These are phyloP conservation scores for Drosophila bocki DNA, from an alignment of 1,140 invertebrate genomes.

Conservation along the genomic window DNA sequence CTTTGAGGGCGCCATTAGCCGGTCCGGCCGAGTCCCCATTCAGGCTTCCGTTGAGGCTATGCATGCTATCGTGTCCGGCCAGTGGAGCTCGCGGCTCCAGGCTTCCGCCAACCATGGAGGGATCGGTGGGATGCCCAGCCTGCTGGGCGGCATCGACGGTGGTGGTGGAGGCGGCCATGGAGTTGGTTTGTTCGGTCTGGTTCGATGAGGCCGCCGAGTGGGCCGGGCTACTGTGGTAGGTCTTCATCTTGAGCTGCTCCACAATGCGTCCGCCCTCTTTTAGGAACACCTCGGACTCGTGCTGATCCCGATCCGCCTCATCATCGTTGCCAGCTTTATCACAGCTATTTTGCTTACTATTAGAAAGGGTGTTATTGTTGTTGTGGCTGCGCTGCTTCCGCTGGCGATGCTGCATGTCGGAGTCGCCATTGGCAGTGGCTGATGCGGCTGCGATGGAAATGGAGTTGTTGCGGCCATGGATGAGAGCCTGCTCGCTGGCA, in stretches of 20 bases:
- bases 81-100: constrained; percentile 59
- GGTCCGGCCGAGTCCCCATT: constrained; percentile 44
- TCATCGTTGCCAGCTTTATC: constrained; percentile 74
- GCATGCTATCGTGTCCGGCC: constrained; percentile 69
- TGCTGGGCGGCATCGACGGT: constrained; percentile 47
- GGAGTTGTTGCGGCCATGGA: constrained; percentile 49
- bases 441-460: constrained; percentile 10
- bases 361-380: constrained; percentile 68
- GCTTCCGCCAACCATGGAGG: constrained; percentile 9
- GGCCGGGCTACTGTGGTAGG: constrained; percentile 70
- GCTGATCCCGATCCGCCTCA: constrained; percentile 48
- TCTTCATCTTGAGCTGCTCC: constrained; percentile 68
- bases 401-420: constrained; percentile 82
- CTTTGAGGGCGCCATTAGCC: constrained; percentile 52
- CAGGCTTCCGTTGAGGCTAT: constrained; percentile 62
- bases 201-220: constrained; percentile 75
- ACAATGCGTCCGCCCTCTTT: constrained; percentile 64
- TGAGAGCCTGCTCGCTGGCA: constrained; percentile 63
- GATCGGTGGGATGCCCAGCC: constrained; percentile 42
- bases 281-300: constrained; percentile 60
- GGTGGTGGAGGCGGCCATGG: constrained; percentile 31
- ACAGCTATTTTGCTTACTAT: constrained; percentile 72
- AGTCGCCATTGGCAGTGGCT: constrained; percentile 33
- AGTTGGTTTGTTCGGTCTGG: constrained; percentile 79
- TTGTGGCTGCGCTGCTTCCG: constrained; percentile 68